A percentile compares a stretch with the other conserved stretches of the same genome.
phyloP scores from a whole-genome alignment of 1,140 invertebrate genomes.

The Conus ventricosus region DNA sequence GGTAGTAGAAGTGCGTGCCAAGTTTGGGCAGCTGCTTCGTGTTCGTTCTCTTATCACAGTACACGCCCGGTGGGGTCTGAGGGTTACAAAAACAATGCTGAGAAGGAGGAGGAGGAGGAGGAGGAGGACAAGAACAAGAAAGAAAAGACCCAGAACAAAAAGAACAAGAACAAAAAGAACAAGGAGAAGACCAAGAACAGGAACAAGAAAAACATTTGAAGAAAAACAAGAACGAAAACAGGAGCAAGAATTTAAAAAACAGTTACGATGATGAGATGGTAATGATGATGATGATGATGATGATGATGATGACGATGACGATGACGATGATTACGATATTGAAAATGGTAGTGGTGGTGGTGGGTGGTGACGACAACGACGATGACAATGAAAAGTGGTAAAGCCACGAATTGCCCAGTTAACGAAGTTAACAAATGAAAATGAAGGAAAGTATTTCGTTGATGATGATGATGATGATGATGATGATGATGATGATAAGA shows the following conservation, averaged over 20 bases:
- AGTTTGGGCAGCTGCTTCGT: neutral
- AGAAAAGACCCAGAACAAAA: neutral
- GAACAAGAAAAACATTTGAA: neutral
- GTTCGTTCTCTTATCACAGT: neutral
- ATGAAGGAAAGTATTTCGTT: too few species aligned
- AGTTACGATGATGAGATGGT: neutral
- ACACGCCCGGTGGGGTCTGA: slow-evolving; percentile 29
- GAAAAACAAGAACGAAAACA: too few species aligned
- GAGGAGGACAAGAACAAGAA: neutral
- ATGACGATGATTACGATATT: neutral
- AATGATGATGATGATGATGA: neutral
- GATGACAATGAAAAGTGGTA: neutral
- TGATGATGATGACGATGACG: neutral
- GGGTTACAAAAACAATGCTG: too few species aligned
- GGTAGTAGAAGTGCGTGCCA: slow-evolving; percentile 20
- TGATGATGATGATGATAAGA: too few species aligned
- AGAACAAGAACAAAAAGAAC: neutral
- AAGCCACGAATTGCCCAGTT: too few species aligned
- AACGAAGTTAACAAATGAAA: too few species aligned
- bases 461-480: too few species aligned
- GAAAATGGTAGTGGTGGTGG: neutral
- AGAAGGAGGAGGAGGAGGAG: too few species aligned
- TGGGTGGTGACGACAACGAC: neutral
- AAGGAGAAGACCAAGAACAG: neutral
- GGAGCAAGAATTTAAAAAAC: too few species aligned